Evolutionary conservation across 92 coral and sea anemone genomes (phyloP), one percentile per base, ranked within the genome.

Genomic region (Montipora capitata): DNA sequence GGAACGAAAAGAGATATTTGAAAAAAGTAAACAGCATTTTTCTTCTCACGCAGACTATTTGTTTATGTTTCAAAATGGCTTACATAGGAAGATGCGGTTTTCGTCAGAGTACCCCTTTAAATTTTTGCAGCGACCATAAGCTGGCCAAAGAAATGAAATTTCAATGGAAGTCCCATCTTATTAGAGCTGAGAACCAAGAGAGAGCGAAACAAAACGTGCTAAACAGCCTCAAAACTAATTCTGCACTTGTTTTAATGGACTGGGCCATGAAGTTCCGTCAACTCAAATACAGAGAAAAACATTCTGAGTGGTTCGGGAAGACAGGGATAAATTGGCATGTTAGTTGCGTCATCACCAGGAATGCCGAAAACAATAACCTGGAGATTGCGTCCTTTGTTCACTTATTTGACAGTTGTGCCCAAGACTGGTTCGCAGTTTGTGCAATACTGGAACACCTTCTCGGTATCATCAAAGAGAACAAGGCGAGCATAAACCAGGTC

Each of bases 281-380:
- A 27, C 35, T 27, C 35, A 27, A 27, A 27, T 27, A 27, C 76
- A 64, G 85, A 58, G 94, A 91, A 74, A 91, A 91, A 75, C 94
- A 91, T 49, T 91, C 91, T n/a, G 91, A 91, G 40, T 91, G 94
- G 94, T 91, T 80, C 63, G 94, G 88, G 12, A 91, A 91, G 76
- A 81, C 91, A 4, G 89, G 88, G 1, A 91, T 91, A 45, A 91
- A 86, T 73, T 91, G 94, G 94, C 90, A 91, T 73, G 87, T 91
- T 54, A 85, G 94, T 76, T 61, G 85, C 61, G 87, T 91, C 72
- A 74, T 91, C 51, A 69, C 88, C 17, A 80, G 58, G 67, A 77
- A 82, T 68, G 80, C 45, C 13, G 40, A 62, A 52, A 65, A 41
- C 78, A 57, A 73, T 40, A 40, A 72, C 77, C 65, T 87, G 43